Percentiles rank a stretch among this genome's conserved stretches.
These are phyloP conservation scores for Pterophyllum scalare DNA, from an alignment of 2,113 vertebrate genomes.

Conservation along the genomic window DNA sequence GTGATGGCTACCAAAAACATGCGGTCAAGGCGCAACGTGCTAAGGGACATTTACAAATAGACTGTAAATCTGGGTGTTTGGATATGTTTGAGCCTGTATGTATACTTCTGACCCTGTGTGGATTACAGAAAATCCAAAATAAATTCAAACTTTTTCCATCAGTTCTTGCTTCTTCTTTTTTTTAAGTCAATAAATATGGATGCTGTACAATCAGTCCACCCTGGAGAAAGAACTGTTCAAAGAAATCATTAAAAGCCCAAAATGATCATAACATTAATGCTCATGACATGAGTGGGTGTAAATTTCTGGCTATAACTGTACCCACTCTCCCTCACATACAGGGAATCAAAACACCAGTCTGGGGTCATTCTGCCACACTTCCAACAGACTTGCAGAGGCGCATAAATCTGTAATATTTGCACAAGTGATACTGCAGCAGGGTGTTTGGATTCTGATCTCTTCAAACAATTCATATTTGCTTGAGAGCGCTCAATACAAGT, in stretches of 20 bases:
- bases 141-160: not conserved
- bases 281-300: not conserved
- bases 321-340: accelerated
- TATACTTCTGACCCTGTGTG: not conserved
- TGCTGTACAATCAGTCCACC: not conserved
- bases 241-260: not conserved
- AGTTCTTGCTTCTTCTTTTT: not conserved
- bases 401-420: not conserved
- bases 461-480: not conserved
- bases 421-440: not conserved
- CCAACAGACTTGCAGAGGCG: not conserved
- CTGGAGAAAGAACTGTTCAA: not conserved
- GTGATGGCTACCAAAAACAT: not conserved
- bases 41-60: not conserved
- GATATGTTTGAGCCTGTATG: not conserved
- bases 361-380: not conserved
- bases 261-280: not conserved
- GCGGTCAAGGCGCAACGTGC: not conserved
- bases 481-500: not conserved
- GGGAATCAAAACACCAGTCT: not conserved
- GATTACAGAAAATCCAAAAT: not conserved
- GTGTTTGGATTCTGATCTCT: not conserved
- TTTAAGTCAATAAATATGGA: not conserved
- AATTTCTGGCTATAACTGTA: not conserved
- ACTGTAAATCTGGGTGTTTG: not conserved